phyloP scores from a whole-genome alignment of 2,888 invertebrate genomes.

The Gasteruption jaculator region DNA sequence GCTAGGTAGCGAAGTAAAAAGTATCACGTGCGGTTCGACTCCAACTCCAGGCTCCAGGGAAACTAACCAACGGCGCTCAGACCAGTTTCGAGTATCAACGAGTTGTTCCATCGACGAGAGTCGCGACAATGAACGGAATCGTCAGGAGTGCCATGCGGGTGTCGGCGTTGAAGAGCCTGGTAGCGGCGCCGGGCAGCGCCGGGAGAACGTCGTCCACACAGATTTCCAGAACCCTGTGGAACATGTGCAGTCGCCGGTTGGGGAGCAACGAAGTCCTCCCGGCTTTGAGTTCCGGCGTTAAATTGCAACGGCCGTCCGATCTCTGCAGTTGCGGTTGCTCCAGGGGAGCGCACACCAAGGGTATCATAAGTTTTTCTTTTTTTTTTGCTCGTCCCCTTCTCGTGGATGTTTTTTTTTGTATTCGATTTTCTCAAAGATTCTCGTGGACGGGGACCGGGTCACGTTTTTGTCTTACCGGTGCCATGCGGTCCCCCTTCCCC shows the following conservation, averaged over 20 bases:
- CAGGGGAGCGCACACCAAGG: constrained; percentile 66
- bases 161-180: constrained; percentile 41
- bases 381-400: neutral
- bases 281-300: constrained; percentile 28
- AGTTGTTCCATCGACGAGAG: too few relatives aligned
- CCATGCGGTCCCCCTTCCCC: neutral
- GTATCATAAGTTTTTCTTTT: constrained; percentile 48
- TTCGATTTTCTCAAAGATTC: constrained; percentile 1
- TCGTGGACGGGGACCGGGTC: too few relatives aligned
- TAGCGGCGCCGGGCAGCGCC: constrained; percentile 50
- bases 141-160: constrained; percentile 60
- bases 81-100: too few relatives aligned
- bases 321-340: constrained; percentile 69
- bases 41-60: too few relatives aligned
- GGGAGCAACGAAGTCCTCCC: constrained; percentile 35
- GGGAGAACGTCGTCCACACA: constrained; percentile 60
- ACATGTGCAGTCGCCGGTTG: constrained; percentile 60
- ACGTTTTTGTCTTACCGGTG: neutral
- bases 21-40: too few relatives aligned
- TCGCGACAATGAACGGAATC: constrained; percentile 72
- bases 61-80: too few relatives aligned
- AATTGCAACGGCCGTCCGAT: constrained; percentile 44
- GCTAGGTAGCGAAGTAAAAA: too few relatives aligned
- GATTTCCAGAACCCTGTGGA: constrained; percentile 69
- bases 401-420: constrained; percentile 13